These are phyloP conservation scores for Pachycephus smyrnensis DNA, from an alignment of 2,888 invertebrate species.

Conservation along the genomic window DNA sequence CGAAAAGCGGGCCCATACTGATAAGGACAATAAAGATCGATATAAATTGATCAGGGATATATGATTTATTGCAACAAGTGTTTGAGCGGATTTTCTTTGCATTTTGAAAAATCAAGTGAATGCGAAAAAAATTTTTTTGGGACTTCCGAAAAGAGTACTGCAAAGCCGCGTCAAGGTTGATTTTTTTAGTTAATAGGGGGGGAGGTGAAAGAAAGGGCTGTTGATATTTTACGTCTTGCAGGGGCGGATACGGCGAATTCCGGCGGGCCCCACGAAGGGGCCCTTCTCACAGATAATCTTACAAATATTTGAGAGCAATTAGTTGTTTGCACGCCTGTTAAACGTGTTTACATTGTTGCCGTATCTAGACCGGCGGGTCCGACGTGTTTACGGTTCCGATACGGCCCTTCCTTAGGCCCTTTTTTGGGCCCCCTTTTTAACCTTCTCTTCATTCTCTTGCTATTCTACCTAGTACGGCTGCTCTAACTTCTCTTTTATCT, in stretches of 20 bases:
- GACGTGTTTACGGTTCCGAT: slow-evolving; percentile 48
- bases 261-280: background rate
- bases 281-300: slow-evolving; percentile 48
- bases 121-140: slow-evolving; percentile 17
- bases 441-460: background rate
- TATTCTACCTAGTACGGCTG: background rate
- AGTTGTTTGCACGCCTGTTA: slow-evolving; percentile 62
- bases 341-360: slow-evolving; percentile 56
- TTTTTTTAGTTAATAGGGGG: background rate
- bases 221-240: background rate
- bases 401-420: slow-evolving; percentile 17
- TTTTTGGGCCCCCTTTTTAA: background rate
- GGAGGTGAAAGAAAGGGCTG: background rate
- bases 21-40: background rate
- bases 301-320: slow-evolving; percentile 65
- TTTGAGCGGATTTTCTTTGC: background rate
- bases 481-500: background rate
- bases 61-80: background rate
- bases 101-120: slow-evolving; percentile 23
- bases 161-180: background rate
- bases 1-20: background rate
- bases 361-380: slow-evolving; percentile 51
- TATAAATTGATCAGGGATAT: background rate
- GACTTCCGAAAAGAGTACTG: background rate
- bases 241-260: background rate